Percentiles rank a stretch among this genome's conserved stretches.
Evolutionary conservation across 2,797 vertebrate genomes (phyloP).

Genomic region (Pterois miles): DNA sequence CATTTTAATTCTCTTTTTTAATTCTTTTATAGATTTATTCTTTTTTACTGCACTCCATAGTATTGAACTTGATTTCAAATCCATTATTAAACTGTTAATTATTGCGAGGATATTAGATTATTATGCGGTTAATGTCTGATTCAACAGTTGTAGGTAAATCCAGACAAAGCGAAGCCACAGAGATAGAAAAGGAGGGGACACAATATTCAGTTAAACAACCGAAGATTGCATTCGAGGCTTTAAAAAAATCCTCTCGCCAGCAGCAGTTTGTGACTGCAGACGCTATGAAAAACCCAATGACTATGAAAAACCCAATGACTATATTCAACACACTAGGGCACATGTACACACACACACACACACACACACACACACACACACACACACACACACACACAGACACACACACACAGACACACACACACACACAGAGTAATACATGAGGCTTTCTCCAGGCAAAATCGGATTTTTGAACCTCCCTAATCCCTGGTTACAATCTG

Average conservation of each 20-base stretch:
- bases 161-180: not conserved
- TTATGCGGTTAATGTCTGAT: slow-evolving; percentile 19
- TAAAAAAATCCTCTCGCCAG: slow-evolving; percentile 55
- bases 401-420: slow-evolving; percentile 48
- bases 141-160: slow-evolving; percentile 20
- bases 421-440: slow-evolving; percentile 60
- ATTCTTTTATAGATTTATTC: too few relatives aligned
- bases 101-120: slow-evolving; percentile 19
- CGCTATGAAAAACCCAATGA: slow-evolving; percentile 84
- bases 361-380: slow-evolving; percentile 16
- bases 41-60: too few relatives aligned
- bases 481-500: slow-evolving; percentile 93
- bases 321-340: slow-evolving; percentile 49
- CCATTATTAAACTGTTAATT: slow-evolving; percentile 45
- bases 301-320: slow-evolving; percentile 83
- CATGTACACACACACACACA: slow-evolving; percentile 33
- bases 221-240: slow-evolving; percentile 74
- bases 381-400: slow-evolving; percentile 23
- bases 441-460: slow-evolving; percentile 86
- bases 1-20: too few relatives aligned
- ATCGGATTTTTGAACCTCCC: slow-evolving; percentile 91
- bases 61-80: slow-evolving; percentile 16
- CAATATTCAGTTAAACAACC: slow-evolving; percentile 64
- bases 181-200: not conserved
- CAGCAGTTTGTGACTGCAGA: slow-evolving; percentile 53